A percentile compares a stretch with the other conserved stretches of the same genome.
Evolutionary conservation across 2,797 vertebrate genomes (phyloP).

Genomic region (Perdix hodgsoniae): DNA sequence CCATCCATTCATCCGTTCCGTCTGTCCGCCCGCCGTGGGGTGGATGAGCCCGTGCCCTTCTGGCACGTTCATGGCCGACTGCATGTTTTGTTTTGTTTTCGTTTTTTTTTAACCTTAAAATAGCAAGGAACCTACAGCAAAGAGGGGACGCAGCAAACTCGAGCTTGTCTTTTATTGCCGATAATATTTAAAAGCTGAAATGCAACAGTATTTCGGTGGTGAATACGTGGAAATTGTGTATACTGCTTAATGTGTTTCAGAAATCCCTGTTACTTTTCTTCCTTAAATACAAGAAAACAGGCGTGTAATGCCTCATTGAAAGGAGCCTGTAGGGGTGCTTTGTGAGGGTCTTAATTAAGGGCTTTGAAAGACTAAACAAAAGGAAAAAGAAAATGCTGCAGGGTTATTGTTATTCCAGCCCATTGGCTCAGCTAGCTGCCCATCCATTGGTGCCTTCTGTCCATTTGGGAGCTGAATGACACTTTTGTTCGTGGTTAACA

Average conservation of each 20-base stretch:
- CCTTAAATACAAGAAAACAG: constrained; percentile 86
- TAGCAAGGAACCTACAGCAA: neutral
- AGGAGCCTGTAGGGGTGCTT: constrained; percentile 81
- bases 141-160: neutral
- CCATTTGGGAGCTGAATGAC: constrained; percentile 91
- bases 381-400: constrained; percentile 84
- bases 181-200: constrained; percentile 80
- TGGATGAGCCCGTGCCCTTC: neutral
- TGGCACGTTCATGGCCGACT: neutral
- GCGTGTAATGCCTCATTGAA: constrained; percentile 86
- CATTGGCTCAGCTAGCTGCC: constrained; percentile 85
- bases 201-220: constrained; percentile 81
- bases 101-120: neutral
- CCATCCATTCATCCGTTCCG: neutral
- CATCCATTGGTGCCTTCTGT: constrained; percentile 88
- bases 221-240: constrained; percentile 81
- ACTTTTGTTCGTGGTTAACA: constrained; percentile 96
- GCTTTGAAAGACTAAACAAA: constrained; percentile 87
- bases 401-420: constrained; percentile 88
- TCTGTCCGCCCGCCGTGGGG: neutral
- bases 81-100: neutral
- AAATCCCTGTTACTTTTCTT: constrained; percentile 80
- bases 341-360: constrained; percentile 85
- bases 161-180: constrained; percentile 48
- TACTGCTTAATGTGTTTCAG: constrained; percentile 80